Conservation (phyloP, 2,113 vertebrate species). For the Petaurus breviceps region DNA sequence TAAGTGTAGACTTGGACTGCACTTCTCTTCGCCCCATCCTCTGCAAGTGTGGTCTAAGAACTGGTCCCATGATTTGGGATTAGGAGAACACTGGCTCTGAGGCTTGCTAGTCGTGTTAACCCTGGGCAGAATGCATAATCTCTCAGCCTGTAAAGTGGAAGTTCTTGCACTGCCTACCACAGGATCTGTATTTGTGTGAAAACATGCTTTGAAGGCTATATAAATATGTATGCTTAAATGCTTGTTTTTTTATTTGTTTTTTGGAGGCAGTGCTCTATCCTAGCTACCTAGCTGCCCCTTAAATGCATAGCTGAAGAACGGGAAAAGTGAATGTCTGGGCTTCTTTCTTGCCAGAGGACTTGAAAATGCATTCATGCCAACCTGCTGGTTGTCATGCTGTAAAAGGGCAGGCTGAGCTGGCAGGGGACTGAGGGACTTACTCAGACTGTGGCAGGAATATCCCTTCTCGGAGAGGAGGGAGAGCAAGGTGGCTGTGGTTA, state of each 20-base stretch:
- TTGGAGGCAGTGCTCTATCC: too few relatives aligned
- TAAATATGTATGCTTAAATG: too few relatives aligned
- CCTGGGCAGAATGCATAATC: neutral
- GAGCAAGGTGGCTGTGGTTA: too few relatives aligned
- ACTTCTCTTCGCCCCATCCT: too few relatives aligned
- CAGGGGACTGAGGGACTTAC: neutral
- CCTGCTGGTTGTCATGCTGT: conserved; percentile 30
- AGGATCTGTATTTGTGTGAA: too few relatives aligned
- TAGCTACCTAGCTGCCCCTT: neutral
- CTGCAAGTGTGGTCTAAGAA: neutral
- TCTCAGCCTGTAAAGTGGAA: neutral
- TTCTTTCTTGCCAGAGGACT: conserved; percentile 26
- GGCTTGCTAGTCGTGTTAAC: neutral
- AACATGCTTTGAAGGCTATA: too few relatives aligned
- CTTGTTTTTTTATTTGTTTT: too few relatives aligned
- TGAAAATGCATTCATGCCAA: neutral
- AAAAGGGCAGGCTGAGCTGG: neutral
- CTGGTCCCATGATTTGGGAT: neutral
- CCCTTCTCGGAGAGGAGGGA: neutral
- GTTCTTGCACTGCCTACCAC: neutral
- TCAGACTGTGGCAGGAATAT: neutral
- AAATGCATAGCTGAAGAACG: neutral
- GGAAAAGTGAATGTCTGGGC: neutral
- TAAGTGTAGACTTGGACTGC: neutral
- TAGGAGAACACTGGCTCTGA: too few relatives aligned